Conservation (phyloP, 2,888 invertebrate species). For the Drosophila austrosaltans region DNA sequence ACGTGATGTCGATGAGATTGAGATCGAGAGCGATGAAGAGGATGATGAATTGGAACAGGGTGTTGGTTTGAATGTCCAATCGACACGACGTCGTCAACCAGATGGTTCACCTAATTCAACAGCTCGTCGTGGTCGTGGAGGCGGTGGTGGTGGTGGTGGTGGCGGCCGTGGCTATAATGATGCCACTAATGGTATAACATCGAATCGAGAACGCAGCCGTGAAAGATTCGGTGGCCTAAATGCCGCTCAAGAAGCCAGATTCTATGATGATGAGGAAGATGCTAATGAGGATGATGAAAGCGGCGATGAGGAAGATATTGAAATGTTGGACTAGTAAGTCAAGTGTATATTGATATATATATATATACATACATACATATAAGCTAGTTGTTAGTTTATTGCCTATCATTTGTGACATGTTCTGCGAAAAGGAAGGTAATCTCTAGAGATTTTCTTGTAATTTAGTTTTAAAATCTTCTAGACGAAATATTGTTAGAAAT, state of each 20-base stretch:
- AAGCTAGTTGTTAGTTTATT: too few relatives aligned
- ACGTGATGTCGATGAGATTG: constrained; percentile 76
- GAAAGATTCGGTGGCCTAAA: constrained; percentile 58
- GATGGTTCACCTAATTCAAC: constrained; percentile 22
- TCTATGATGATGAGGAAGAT: constrained; percentile 49
- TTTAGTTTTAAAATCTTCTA: too few relatives aligned
- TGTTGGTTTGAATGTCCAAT: constrained; percentile 70
- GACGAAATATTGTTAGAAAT: too few relatives aligned
- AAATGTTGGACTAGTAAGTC: constrained; percentile 81
- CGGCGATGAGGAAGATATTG: constrained; percentile 76
- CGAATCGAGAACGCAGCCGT: constrained; percentile 55
- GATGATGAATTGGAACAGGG: constrained; percentile 79
- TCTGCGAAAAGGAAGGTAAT: too few relatives aligned
- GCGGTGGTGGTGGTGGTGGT: background rate
- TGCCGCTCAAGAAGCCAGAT: constrained; percentile 51
- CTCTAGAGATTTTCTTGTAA: too few relatives aligned
- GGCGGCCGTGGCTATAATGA: background rate
- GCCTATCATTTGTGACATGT: too few relatives aligned
- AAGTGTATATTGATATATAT: too few relatives aligned
- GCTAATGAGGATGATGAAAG: constrained; percentile 61
- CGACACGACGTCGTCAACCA: constrained; percentile 58
- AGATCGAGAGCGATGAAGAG: constrained; percentile 81
- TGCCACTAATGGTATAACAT: constrained; percentile 24
- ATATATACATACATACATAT: too few relatives aligned
- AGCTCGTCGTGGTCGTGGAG: background rate